Percentiles rank a stretch among this genome's conserved stretches.
Evolutionary conservation across 2,113 vertebrate species (phyloP).

Genomic region (Kobus ellipsiprymnus): DNA sequence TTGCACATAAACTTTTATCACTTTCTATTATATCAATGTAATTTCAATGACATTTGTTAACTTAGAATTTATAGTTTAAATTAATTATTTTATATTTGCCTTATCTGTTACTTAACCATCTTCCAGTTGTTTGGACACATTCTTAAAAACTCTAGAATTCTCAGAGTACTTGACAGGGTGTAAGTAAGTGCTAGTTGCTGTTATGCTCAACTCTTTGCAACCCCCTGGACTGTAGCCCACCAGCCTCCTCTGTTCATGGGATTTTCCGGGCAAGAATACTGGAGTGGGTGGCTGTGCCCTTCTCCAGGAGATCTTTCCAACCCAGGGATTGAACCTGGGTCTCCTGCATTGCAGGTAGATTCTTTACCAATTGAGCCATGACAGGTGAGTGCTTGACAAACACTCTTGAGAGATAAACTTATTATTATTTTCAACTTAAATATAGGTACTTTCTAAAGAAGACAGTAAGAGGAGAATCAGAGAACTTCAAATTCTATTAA

Average conservation of each 20-base stretch:
- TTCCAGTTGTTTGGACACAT: neutral
- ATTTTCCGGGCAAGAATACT: neutral
- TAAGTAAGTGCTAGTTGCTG: neutral
- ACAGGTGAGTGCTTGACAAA: neutral
- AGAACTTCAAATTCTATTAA: neutral
- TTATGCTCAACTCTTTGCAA: neutral
- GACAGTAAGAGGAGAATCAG: neutral
- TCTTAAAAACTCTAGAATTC: neutral
- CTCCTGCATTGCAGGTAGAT: neutral
- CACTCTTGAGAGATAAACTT: neutral
- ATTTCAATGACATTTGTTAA: neutral
- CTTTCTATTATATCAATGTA: neutral
- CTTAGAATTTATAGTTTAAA: constrained; percentile 1
- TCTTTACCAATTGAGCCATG: neutral
- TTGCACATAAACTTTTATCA: neutral
- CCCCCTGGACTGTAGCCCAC: neutral
- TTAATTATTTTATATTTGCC: neutral
- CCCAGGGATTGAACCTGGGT: neutral
- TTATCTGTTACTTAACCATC: neutral
- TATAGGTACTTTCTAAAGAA: neutral
- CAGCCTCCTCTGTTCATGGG: neutral
- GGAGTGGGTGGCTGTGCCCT: neutral
- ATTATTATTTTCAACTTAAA: neutral
- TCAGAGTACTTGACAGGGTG: neutral
- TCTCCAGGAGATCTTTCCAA: neutral